Percentiles rank a stretch among this genome's conserved stretches.
phyloP scores from a whole-genome alignment of 2,888 invertebrate genomes.

The Nymphalis polychloros region DNA sequence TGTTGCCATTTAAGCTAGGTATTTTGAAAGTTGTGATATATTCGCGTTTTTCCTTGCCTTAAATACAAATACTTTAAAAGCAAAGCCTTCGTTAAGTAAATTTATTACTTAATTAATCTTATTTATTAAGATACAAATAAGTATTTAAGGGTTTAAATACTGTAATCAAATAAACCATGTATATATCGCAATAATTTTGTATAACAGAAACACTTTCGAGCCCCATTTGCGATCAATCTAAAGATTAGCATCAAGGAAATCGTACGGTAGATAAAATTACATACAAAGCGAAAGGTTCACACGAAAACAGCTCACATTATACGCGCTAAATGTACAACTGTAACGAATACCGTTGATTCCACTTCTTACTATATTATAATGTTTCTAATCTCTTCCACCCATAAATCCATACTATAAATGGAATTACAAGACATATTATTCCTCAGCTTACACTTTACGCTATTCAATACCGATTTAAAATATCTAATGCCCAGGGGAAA shows the following conservation, averaged over 20 bases:
- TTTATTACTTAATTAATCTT: neutral
- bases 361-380: conserved; percentile 30
- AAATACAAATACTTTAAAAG: neutral
- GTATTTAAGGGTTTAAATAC: neutral
- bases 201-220: conserved; percentile 11
- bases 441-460: conserved; percentile 38
- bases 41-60: neutral
- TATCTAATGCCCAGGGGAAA: conserved; percentile 38
- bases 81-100: neutral
- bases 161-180: neutral
- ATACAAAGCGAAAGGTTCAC: conserved; percentile 29
- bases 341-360: conserved; percentile 29
- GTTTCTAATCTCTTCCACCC: conserved; percentile 28
- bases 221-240: conserved; percentile 4
- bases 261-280: conserved; percentile 24
- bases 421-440: conserved; percentile 41
- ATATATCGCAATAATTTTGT: conserved; percentile 7
- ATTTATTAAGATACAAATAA: neutral
- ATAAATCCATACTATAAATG: conserved; percentile 42
- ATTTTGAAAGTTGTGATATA: conserved; percentile 24
- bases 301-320: conserved; percentile 25
- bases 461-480: conserved; percentile 42
- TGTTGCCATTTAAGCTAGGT: conserved; percentile 4
- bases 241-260: conserved; percentile 22
- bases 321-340: conserved; percentile 28